Evolutionary conservation across 2,888 invertebrate genomes (phyloP).

Genomic region (Nowickia ferox): DNA sequence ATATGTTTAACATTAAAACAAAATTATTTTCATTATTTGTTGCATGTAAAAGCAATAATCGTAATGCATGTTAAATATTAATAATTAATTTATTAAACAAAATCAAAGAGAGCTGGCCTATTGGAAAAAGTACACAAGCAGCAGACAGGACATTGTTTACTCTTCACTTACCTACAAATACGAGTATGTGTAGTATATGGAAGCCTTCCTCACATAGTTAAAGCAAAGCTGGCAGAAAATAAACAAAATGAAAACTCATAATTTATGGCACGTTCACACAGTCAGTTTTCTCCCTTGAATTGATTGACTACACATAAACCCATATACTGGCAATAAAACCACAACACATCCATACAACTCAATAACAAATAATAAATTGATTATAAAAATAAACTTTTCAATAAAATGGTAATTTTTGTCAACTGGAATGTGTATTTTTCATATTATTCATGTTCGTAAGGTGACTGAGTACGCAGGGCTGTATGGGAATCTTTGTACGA

Average conservation of each 20-base stretch:
- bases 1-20: neutral
- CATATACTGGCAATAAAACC: neutral
- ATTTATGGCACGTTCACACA: neutral
- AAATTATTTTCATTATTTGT: constrained; percentile 55
- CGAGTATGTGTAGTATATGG: neutral
- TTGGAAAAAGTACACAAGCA: neutral
- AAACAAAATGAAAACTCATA: constrained; percentile 8
- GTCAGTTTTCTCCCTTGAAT: constrained; percentile 16
- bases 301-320: constrained; percentile 54
- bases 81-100: constrained; percentile 62
- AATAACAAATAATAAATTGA: constrained; percentile 23
- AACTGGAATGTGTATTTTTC: constrained; percentile 30
- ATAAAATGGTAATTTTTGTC: constrained; percentile 48
- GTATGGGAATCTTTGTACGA: too few relatives aligned
- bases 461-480: too few relatives aligned
- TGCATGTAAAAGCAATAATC: constrained; percentile 55
- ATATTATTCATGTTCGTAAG: neutral
- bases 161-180: neutral
- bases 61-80: constrained; percentile 63
- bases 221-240: neutral
- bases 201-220: neutral
- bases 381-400: constrained; percentile 52
- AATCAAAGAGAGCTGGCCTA: constrained; percentile 17
- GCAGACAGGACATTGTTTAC: neutral
- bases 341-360: neutral